Percentiles rank a stretch among this genome's conserved stretches.
Conservation (phyloP, 2,797 vertebrate species). For the Liasis olivaceus region DNA sequence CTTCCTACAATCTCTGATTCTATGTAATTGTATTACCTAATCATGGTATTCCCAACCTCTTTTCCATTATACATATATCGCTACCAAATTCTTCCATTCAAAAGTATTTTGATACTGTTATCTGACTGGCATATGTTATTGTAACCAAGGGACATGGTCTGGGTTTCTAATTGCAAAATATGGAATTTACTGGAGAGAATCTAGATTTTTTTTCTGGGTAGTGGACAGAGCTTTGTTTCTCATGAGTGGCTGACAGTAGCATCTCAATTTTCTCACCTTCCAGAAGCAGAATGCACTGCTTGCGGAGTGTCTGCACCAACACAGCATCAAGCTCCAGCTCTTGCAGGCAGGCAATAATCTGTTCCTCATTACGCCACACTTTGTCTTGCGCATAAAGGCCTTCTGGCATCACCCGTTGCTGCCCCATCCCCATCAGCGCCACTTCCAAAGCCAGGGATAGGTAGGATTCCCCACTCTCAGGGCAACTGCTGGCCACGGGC, state of each 20-base stretch:
- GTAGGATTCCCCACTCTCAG: constrained; percentile 88
- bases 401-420: constrained; percentile 97
- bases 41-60: not conserved
- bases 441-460: constrained; percentile 94
- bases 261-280: constrained; percentile 79
- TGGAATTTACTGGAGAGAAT: not conserved
- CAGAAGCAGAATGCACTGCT: constrained; percentile 90
- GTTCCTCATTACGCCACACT: constrained; percentile 97
- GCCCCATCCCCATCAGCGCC: constrained; percentile 97
- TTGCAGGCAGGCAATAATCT: constrained; percentile 91
- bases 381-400: constrained; percentile 97
- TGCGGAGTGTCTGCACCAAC: constrained; percentile 90
- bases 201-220: not conserved
- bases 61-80: not conserved
- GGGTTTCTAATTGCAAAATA: not conserved
- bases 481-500: constrained; percentile 80
- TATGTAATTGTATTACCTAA: not conserved
- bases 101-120: not conserved
- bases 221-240: not conserved
- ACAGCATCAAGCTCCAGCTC: constrained; percentile 91
- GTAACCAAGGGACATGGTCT: not conserved
- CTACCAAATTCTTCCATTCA: not conserved
- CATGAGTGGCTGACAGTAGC: not conserved
- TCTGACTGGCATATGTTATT: not conserved
- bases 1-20: not conserved